phyloP scores from a whole-genome alignment of 2,797 vertebrate genomes.

The Rhynchotus rufescens region DNA sequence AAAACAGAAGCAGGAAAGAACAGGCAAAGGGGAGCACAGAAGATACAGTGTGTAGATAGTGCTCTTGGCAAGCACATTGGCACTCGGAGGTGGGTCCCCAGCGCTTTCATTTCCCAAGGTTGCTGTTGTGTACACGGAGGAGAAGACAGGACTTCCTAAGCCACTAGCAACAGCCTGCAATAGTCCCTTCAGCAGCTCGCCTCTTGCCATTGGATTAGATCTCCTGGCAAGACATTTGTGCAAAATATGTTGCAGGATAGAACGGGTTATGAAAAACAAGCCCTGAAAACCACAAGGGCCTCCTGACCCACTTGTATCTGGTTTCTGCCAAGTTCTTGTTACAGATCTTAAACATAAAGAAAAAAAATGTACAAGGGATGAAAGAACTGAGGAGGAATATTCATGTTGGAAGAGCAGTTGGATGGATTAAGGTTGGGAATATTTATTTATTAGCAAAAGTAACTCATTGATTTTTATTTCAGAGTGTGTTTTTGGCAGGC shows the following conservation, averaged over 20 bases:
- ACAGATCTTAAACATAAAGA: conserved; percentile 70
- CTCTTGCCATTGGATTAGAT: conserved; percentile 31
- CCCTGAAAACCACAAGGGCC: conserved; percentile 75
- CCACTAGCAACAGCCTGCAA: not conserved
- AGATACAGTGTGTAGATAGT: not conserved
- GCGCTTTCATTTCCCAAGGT: not conserved
- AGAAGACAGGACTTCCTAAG: conserved; percentile 6
- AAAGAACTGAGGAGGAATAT: conserved; percentile 40
- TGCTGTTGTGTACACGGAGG: not conserved
- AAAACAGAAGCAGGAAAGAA: conserved; percentile 5
- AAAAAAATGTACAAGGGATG: conserved; percentile 60
- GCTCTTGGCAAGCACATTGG: not conserved
- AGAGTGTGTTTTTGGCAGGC: not conserved
- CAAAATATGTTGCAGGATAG: conserved; percentile 72
- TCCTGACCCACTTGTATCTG: conserved; percentile 76
- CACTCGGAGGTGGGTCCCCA: not conserved
- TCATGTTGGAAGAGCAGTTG: conserved; percentile 57
- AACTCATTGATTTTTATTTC: conserved; percentile 31
- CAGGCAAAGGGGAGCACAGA: not conserved
- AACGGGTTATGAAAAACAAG: conserved; percentile 73
- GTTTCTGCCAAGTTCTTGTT: conserved; percentile 76
- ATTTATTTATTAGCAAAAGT: conserved; percentile 38
- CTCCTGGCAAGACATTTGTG: conserved; percentile 60
- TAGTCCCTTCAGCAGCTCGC: conserved; percentile 40
- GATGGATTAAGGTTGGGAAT: not conserved